Percentiles rank a stretch among this genome's conserved stretches.
Evolutionary conservation across 23 tunicate species (phyloP).

Genomic region (Clavelina lepadiformis): DNA sequence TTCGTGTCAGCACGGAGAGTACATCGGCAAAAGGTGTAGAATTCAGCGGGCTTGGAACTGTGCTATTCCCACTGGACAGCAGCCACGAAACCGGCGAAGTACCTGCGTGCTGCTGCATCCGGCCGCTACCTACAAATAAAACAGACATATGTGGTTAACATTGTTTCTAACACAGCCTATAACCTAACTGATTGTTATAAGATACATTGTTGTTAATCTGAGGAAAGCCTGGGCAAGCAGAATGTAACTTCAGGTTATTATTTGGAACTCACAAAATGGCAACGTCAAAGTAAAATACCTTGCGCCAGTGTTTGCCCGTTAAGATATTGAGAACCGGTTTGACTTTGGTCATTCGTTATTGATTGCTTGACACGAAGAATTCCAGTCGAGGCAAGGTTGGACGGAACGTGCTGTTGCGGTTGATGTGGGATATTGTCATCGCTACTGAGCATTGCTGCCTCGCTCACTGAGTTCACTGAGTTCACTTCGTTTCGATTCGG

Average conservation of each 20-base stretch:
- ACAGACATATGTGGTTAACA: too few relatives aligned
- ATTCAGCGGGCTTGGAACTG: conserved; percentile 48
- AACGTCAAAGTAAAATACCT: too few relatives aligned
- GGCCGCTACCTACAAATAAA: conserved; percentile 15
- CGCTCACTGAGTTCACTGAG: conserved; percentile 2
- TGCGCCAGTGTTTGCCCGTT: conserved; percentile 15
- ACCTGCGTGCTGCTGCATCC: conserved; percentile 27
- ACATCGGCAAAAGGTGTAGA: conserved; percentile 85
- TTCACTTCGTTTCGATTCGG: conserved; percentile 9
- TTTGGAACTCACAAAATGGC: too few relatives aligned
- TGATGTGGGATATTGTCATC: conserved; percentile 13
- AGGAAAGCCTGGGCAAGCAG: too few relatives aligned
- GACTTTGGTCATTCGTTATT: conserved; percentile 1
- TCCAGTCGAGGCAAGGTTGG: conserved; percentile 4
- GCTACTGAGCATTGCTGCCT: conserved; percentile 5
- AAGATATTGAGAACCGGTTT: conserved; percentile 3
- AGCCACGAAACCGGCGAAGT: conserved; percentile 80
- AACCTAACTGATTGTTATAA: too few relatives aligned
- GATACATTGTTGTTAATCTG: too few relatives aligned
- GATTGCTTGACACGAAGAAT: conserved; percentile 15
- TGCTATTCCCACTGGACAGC: conserved; percentile 48
- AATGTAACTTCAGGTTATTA: too few relatives aligned
- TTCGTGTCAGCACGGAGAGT: conserved; percentile 73
- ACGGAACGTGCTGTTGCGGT: conserved; percentile 15
- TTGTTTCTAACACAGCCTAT: too few relatives aligned